phyloP scores from a whole-genome alignment of 2,113 vertebrate genomes.

The Laterallus jamaicensis region DNA sequence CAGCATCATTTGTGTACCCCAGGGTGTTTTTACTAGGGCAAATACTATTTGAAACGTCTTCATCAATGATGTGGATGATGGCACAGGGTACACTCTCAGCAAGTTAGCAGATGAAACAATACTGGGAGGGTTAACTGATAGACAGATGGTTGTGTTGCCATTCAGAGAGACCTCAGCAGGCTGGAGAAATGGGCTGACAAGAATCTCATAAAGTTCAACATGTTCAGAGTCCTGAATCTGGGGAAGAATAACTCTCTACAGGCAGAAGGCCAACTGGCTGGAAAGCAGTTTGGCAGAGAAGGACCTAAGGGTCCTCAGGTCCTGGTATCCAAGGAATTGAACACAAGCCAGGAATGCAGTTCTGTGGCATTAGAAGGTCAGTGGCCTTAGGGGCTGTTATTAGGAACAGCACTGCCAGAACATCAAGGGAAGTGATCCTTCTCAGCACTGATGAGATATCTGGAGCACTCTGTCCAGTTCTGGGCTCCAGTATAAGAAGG shows the following conservation, averaged over 20 bases:
- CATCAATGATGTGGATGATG: neutral
- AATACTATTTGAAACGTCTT: neutral
- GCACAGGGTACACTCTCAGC: neutral
- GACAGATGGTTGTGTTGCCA: neutral
- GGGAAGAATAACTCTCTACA: neutral
- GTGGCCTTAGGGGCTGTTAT: neutral
- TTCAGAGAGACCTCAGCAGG: neutral
- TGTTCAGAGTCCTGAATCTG: neutral
- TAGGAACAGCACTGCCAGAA: neutral
- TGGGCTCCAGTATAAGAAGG: neutral
- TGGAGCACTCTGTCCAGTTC: neutral
- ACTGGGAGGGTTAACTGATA: neutral
- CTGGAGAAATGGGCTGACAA: neutral
- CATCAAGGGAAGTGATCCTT: neutral
- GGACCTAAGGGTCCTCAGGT: neutral
- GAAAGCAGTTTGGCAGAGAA: neutral
- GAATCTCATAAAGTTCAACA: neutral
- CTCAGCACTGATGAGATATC: neutral
- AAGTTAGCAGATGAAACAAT: neutral
- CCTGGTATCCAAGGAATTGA: neutral
- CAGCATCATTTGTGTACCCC: neutral
- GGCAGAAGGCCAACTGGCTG: neutral
- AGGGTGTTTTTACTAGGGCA: neutral
- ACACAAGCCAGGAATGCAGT: neutral
- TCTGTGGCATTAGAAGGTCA: neutral